A percentile compares a stretch with the other conserved stretches of the same genome.
Evolutionary conservation across 2,797 vertebrate genomes (phyloP).

Genomic region (Alexandromys oeconomus): DNA sequence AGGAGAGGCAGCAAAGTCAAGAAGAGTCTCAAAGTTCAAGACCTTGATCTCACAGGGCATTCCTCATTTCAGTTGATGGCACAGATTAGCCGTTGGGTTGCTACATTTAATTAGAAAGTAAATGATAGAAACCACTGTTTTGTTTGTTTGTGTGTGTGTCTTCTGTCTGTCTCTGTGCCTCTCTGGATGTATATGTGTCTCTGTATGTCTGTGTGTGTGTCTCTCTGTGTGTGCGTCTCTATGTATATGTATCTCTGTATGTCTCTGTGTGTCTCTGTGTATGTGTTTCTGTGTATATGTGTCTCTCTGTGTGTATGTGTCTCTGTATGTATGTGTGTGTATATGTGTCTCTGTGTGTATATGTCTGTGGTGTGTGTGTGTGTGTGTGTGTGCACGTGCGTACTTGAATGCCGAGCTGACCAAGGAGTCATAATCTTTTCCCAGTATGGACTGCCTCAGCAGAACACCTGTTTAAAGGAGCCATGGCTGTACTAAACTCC

Average conservation of each 20-base stretch:
- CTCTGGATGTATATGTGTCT: neutral
- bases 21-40: neutral
- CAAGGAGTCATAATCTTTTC: neutral
- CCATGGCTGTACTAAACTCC: neutral
- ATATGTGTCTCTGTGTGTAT: neutral
- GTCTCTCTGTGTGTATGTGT: neutral
- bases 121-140: neutral
- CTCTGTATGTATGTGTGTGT: neutral
- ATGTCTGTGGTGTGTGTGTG: neutral
- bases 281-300: neutral
- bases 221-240: neutral
- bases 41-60: neutral
- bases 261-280: neutral
- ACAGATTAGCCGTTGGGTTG: neutral
- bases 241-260: neutral
- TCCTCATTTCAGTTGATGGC: neutral
- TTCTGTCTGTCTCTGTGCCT: neutral
- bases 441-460: neutral
- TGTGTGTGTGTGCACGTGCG: rapidly evolving
- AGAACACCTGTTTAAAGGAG: neutral
- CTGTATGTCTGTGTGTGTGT: neutral
- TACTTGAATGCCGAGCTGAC: neutral
- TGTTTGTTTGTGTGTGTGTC: neutral
- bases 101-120: neutral
- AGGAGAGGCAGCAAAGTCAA: neutral